A percentile compares a stretch with the other conserved stretches of the same genome.
Conservation (phyloP, 2,797 vertebrate species). For the Hemitrygon akajei region DNA sequence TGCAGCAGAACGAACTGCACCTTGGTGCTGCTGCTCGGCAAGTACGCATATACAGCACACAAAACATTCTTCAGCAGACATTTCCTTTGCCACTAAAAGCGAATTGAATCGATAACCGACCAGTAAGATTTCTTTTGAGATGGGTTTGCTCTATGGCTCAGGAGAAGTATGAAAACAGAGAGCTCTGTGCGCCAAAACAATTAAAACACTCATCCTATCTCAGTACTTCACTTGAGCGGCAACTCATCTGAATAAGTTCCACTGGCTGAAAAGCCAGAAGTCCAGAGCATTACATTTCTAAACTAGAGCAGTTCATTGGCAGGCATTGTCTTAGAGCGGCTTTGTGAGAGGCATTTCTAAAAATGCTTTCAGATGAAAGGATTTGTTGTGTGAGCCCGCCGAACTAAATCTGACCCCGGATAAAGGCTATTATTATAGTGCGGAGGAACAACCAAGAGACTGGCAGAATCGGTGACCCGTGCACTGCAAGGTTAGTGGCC, state of each 20-base stretch:
- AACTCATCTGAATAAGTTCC: neutral
- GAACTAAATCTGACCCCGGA: slow-evolving; percentile 8
- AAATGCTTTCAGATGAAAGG: slow-evolving; percentile 35
- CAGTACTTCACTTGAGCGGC: slow-evolving; percentile 16
- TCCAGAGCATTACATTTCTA: slow-evolving; percentile 2
- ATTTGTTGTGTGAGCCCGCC: slow-evolving; percentile 25
- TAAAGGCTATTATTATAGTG: slow-evolving; percentile 28
- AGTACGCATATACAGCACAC: neutral
- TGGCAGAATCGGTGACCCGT: slow-evolving; percentile 39
- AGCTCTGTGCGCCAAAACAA: neutral
- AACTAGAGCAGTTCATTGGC: slow-evolving; percentile 20
- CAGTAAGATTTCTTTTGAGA: neutral
- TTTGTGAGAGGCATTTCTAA: slow-evolving; percentile 28
- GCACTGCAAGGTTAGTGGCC: neutral
- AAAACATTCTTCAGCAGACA: slow-evolving; percentile 6
- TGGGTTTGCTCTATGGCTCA: neutral
- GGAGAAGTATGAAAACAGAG: neutral
- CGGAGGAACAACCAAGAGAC: slow-evolving; percentile 36
- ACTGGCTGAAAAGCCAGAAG: neutral
- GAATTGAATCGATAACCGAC: neutral
- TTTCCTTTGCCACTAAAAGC: neutral
- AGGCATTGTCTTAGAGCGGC: slow-evolving; percentile 19
- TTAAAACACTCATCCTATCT: neutral
- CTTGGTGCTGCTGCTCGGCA: neutral
- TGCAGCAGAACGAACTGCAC: neutral